Conservation (phyloP, 2,888 invertebrate genomes). For the Agrypnus murinus region DNA sequence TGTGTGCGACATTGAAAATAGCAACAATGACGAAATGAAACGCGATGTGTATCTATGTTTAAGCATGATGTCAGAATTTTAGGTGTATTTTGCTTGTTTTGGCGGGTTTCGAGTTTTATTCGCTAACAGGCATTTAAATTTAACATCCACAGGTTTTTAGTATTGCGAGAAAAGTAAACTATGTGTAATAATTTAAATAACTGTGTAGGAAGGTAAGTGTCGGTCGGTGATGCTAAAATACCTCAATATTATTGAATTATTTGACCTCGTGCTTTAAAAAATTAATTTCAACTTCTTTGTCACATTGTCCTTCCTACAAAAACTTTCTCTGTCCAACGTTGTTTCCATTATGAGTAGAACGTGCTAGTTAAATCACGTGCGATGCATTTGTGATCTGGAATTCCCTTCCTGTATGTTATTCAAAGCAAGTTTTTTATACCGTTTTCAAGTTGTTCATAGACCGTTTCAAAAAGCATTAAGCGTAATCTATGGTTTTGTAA, state of each 20-base stretch:
- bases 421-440: no score
- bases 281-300: neutral
- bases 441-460: no score
- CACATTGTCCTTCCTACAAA: slow-evolving; percentile 7
- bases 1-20: slow-evolving; percentile 13
- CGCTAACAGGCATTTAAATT: slow-evolving; percentile 11
- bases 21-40: slow-evolving; percentile 23
- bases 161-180: slow-evolving; percentile 4
- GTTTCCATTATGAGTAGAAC: slow-evolving; percentile 2
- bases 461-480: no score
- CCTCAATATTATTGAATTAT: neutral
- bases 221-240: neutral
- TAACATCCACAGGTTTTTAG: neutral
- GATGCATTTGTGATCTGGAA: slow-evolving; percentile 23
- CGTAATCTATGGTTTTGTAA: no score
- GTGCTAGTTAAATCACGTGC: slow-evolving; percentile 7
- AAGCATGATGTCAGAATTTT: slow-evolving; percentile 20
- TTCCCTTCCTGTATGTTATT: slow-evolving; percentile 17
- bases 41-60: slow-evolving; percentile 20
- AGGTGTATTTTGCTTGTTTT: slow-evolving; percentile 16
- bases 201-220: neutral
- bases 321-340: slow-evolving; percentile 18
- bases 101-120: slow-evolving; percentile 3
- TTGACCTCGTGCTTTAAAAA: slow-evolving; percentile 5
- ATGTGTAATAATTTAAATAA: slow-evolving; percentile 2